Percentiles rank a stretch among this genome's conserved stretches.
phyloP scores from a whole-genome alignment of 2,888 invertebrate genomes.

The Pyrgus malvae region DNA sequence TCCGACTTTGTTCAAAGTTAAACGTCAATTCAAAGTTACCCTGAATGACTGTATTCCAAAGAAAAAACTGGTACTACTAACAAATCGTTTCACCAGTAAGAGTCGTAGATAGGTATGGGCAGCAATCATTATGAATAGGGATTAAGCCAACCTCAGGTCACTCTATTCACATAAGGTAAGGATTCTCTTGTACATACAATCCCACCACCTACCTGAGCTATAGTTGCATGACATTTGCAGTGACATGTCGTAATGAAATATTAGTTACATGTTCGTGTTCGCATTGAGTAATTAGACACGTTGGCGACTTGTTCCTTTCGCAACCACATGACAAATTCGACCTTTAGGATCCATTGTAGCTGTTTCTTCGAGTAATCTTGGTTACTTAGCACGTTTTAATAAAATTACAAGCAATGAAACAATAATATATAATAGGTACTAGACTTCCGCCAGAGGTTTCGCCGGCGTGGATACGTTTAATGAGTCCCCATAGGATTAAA shows the following conservation, averaged over 20 bases:
- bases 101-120: too few relatives aligned
- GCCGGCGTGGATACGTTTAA: too few relatives aligned
- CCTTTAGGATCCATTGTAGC: conserved; percentile 18
- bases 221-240: conserved; percentile 10
- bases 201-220: not conserved
- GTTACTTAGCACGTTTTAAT: conserved; percentile 22
- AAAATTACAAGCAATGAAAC: not conserved
- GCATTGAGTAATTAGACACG: conserved; percentile 24
- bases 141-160: too few relatives aligned
- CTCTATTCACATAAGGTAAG: too few relatives aligned
- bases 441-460: too few relatives aligned
- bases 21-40: too few relatives aligned
- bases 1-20: too few relatives aligned
- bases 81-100: too few relatives aligned
- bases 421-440: not conserved
- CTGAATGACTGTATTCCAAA: too few relatives aligned
- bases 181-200: not conserved
- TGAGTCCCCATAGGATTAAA: too few relatives aligned
- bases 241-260: conserved; percentile 21
- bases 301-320: conserved; percentile 16
- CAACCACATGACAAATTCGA: conserved; percentile 7
- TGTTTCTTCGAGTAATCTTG: conserved; percentile 1
- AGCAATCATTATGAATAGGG: too few relatives aligned
- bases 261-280: conserved; percentile 19
- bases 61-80: too few relatives aligned